Evolutionary conservation across 1,140 invertebrate species (phyloP).

Genomic region (Rhagoletis zephyria): DNA sequence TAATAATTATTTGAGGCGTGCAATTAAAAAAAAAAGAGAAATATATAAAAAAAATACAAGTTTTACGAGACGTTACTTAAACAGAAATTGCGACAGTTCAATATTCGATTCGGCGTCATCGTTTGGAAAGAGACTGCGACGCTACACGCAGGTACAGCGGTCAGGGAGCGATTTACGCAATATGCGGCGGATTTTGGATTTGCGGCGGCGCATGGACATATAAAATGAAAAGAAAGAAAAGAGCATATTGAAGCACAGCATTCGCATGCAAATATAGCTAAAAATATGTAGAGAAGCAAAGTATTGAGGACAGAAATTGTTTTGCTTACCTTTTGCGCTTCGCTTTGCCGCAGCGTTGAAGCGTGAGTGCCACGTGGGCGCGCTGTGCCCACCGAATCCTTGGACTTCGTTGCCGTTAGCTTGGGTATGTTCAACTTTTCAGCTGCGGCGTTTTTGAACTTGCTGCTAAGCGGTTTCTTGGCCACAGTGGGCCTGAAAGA

Average conservation of each 20-base stretch:
- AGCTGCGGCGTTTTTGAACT: not conserved
- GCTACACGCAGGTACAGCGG: not conserved
- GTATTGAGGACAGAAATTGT: constrained; percentile 53
- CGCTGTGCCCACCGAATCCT: constrained; percentile 16
- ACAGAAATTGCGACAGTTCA: constrained; percentile 47
- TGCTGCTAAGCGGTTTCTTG: constrained; percentile 5
- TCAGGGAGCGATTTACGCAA: not conserved
- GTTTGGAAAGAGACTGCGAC: constrained; percentile 37
- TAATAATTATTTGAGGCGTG: no score
- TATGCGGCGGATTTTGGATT: constrained; percentile 32
- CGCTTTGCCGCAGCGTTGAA: constrained; percentile 64
- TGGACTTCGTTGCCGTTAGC: not conserved
- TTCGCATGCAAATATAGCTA: not conserved
- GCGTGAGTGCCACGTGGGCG: constrained; percentile 63
- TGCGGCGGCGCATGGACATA: constrained; percentile 22
- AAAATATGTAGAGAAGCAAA: constrained; percentile 31
- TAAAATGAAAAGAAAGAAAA: constrained; percentile 10
- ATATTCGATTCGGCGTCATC: constrained; percentile 42
- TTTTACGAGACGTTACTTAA: constrained; percentile 27
- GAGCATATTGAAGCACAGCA: constrained; percentile 13
- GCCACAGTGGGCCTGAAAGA: not conserved
- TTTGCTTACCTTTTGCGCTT: constrained; percentile 66
- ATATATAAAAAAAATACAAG: constrained; percentile 19
- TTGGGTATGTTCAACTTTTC: constrained; percentile 27
- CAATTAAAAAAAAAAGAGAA: constrained; percentile 29